phyloP scores from a whole-genome alignment of 2,888 invertebrate species.

The Acleris sparsana region DNA sequence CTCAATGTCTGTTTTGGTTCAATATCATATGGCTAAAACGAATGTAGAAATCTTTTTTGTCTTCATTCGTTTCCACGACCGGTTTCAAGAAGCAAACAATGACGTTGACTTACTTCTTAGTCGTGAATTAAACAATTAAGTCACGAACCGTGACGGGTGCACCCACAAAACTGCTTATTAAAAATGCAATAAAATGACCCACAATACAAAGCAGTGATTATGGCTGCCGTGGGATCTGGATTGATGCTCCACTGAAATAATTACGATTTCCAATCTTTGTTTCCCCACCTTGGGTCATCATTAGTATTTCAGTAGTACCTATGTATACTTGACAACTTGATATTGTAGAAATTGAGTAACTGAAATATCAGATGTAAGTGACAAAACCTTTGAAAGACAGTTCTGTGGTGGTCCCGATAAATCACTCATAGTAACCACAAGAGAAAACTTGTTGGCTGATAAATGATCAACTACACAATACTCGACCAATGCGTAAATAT shows the following conservation, averaged over 20 bases:
- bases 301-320: too few relatives aligned
- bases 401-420: too few relatives aligned
- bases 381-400: too few relatives aligned
- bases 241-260: constrained; percentile 38
- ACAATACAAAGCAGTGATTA: constrained; percentile 44
- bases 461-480: too few relatives aligned
- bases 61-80: constrained; percentile 7
- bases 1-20: constrained; percentile 3
- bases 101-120: constrained; percentile 15
- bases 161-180: constrained; percentile 50
- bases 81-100: constrained; percentile 1
- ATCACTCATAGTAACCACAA: too few relatives aligned
- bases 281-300: constrained; percentile 1
- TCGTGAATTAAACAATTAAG: constrained; percentile 48
- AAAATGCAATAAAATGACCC: constrained; percentile 59
- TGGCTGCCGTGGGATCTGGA: constrained; percentile 46
- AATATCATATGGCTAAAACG: not conserved
- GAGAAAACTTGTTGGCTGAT: too few relatives aligned
- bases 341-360: too few relatives aligned
- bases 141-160: constrained; percentile 51
- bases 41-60: not conserved
- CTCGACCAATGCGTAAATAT: too few relatives aligned
- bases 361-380: too few relatives aligned
- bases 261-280: constrained; percentile 39
- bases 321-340: too few relatives aligned